phyloP scores from a whole-genome alignment of 2,888 invertebrate genomes.

The Crepidodera aurea region DNA sequence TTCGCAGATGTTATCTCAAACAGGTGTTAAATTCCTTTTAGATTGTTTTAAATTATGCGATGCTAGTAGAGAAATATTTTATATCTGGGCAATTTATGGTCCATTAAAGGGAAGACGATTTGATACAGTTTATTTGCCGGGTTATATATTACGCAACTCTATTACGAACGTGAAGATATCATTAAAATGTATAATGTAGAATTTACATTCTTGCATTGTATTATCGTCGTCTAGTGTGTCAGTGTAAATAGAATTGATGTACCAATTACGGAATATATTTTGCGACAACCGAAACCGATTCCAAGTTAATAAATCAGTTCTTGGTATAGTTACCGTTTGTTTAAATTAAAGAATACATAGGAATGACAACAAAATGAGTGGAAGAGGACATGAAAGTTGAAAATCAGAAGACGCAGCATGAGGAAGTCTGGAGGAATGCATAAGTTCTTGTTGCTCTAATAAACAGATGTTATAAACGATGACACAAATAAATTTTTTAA shows the following conservation, averaged over 20 bases:
- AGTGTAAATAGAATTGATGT: not conserved
- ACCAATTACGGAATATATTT: not conserved
- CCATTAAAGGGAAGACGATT: conserved; percentile 6
- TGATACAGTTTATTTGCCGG: conserved; percentile 2
- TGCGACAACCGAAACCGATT: not conserved
- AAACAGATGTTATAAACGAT: no score
- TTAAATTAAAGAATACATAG: no score
- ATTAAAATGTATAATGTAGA: not conserved
- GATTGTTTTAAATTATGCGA: conserved; percentile 51
- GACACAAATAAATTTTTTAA: no score
- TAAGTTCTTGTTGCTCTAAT: no score
- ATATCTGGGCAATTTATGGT: conserved; percentile 8
- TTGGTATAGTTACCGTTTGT: no score
- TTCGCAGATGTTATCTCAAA: conserved; percentile 49
- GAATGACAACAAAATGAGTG: no score
- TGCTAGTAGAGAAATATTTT: conserved; percentile 30
- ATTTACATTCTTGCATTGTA: conserved; percentile 5
- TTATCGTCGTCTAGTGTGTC: not conserved
- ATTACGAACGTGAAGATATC: not conserved
- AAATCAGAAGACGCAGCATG: no score
- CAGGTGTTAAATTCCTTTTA: conserved; percentile 54
- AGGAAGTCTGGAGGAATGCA: no score
- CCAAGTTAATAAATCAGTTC: not conserved
- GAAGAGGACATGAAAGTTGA: no score
- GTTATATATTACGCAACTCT: conserved; percentile 9